Evolutionary conservation across 2,797 vertebrate genomes (phyloP).

Genomic region (Betta splendens): DNA sequence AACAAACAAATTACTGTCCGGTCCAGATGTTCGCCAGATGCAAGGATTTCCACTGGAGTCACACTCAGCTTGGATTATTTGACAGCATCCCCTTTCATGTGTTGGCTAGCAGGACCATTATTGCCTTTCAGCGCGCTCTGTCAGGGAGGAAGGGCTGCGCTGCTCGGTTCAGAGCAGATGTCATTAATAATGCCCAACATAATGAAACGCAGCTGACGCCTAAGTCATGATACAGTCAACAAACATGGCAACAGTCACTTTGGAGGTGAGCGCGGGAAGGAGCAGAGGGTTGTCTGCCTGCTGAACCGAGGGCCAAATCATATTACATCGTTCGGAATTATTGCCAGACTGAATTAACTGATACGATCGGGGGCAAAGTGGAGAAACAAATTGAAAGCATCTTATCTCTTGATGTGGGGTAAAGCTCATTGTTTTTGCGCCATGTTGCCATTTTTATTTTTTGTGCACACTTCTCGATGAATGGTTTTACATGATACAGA

Average conservation of each 20-base stretch:
- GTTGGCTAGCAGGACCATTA: constrained; percentile 39
- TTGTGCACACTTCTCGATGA: neutral
- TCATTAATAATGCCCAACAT: constrained; percentile 72
- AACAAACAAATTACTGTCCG: constrained; percentile 14
- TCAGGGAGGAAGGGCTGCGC: constrained; percentile 36
- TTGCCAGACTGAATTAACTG: constrained; percentile 58
- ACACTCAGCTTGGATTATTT: constrained; percentile 39
- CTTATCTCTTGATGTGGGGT: constrained; percentile 36
- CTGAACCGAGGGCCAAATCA: constrained; percentile 36
- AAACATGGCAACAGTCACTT: constrained; percentile 51
- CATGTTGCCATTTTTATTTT: constrained; percentile 27
- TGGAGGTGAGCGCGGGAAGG: constrained; percentile 49
- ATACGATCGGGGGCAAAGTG: constrained; percentile 55
- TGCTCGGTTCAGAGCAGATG: constrained; percentile 63
- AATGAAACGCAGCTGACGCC: constrained; percentile 64
- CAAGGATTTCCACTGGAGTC: constrained; percentile 46
- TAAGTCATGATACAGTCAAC: constrained; percentile 62
- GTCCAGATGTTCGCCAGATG: constrained; percentile 63
- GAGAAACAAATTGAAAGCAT: constrained; percentile 57
- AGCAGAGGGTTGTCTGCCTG: constrained; percentile 26
- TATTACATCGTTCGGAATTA: constrained; percentile 54
- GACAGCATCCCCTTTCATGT: constrained; percentile 59
- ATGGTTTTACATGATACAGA: constrained; percentile 4
- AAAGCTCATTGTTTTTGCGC: constrained; percentile 37
- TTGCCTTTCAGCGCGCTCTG: constrained; percentile 39